These are phyloP conservation scores for Hippoglossus hippoglossus DNA, from an alignment of 2,797 vertebrate genomes.

Conservation along the genomic window DNA sequence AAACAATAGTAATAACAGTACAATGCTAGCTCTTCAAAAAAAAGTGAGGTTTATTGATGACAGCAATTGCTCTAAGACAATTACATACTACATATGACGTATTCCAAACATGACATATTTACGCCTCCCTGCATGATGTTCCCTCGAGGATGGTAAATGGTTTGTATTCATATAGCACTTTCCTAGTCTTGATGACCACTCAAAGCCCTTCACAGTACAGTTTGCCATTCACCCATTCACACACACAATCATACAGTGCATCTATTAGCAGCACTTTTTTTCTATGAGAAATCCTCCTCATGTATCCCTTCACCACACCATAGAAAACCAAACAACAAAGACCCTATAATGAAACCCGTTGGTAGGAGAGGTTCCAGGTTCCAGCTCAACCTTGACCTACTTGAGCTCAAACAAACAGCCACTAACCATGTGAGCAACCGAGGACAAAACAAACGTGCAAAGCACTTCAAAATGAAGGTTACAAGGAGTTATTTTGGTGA, in stretches of 20 bases:
- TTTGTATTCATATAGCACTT: too few relatives aligned
- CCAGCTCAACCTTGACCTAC: slow-evolving; percentile 45
- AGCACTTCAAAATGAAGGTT: slow-evolving; percentile 1
- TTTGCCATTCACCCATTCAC: too few relatives aligned
- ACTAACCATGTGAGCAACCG: neutral
- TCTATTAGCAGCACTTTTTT: too few relatives aligned
- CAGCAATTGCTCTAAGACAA: slow-evolving; percentile 6
- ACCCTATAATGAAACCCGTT: slow-evolving; percentile 15
- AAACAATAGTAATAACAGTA: neutral
- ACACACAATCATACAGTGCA: too few relatives aligned
- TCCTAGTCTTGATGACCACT: neutral
- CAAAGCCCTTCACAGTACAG: too few relatives aligned
- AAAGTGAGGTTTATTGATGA: slow-evolving; percentile 12
- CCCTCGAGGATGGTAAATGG: neutral
- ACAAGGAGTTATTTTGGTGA: neutral
- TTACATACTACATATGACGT: slow-evolving; percentile 18
- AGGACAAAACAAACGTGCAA: slow-evolving; percentile 18
- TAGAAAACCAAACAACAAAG: slow-evolving; percentile 26
- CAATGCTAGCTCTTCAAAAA: neutral
- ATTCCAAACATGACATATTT: neutral
- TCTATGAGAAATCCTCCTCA: neutral
- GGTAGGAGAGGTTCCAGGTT: slow-evolving; percentile 38
- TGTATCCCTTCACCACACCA: slow-evolving; percentile 16
- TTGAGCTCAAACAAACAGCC: slow-evolving; percentile 9
- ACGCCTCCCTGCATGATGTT: neutral